Evolutionary conservation across 2,888 invertebrate species (phyloP).

Genomic region (Keiferia lycopersicella): DNA sequence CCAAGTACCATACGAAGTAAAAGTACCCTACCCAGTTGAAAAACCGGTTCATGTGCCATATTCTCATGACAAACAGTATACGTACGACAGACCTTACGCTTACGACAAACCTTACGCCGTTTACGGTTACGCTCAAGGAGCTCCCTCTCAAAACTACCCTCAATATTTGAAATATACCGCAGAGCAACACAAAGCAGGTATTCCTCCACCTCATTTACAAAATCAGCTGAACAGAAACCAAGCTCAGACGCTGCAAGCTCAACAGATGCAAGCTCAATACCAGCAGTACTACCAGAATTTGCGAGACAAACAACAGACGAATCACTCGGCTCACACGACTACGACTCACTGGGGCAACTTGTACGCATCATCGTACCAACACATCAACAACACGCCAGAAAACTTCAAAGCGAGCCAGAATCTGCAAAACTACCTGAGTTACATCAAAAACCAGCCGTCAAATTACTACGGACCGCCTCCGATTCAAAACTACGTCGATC

Average conservation of each 20-base stretch:
- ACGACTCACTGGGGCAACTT: constrained; percentile 64
- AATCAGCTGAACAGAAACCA: constrained; percentile 30
- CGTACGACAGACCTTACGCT: constrained; percentile 36
- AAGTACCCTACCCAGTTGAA: constrained; percentile 70
- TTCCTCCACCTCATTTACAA: constrained; percentile 31
- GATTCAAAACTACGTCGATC: constrained; percentile 48
- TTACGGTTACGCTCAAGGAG: constrained; percentile 38
- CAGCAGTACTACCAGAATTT: constrained; percentile 39
- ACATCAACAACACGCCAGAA: constrained; percentile 47
- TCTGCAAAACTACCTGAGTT: constrained; percentile 47
- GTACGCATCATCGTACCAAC: constrained; percentile 66
- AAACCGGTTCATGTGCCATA: constrained; percentile 47
- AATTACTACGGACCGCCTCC: constrained; percentile 78
- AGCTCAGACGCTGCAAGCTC: constrained; percentile 31
- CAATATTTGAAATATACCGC: constrained; percentile 42
- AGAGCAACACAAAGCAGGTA: constrained; percentile 38
- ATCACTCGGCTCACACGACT: constrained; percentile 36
- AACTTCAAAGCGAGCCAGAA: constrained; percentile 36
- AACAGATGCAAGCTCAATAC: constrained; percentile 39
- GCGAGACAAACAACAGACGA: constrained; percentile 38
- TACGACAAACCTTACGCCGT: constrained; percentile 40
- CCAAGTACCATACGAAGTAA: constrained; percentile 77
- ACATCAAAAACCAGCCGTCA: constrained; percentile 39
- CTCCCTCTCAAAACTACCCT: constrained; percentile 38
- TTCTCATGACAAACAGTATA: constrained; percentile 7